Conservation (phyloP, 2,113 vertebrate species). For the Cyanoliseus patagonus region DNA sequence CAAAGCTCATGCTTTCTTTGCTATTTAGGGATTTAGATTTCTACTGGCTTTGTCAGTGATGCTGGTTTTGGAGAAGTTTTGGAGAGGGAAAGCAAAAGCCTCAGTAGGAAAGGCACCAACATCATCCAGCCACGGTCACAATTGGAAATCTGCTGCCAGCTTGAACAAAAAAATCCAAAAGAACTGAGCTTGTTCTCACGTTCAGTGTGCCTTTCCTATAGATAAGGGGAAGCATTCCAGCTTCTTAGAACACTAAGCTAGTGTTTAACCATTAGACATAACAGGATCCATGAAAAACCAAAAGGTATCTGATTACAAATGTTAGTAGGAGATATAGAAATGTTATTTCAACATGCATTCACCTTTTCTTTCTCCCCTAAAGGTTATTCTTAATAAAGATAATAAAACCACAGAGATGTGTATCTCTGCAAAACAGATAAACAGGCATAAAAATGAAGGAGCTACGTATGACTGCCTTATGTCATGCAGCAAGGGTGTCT, state of each 20-base stretch:
- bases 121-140: not conserved
- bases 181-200: not conserved
- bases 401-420: not conserved
- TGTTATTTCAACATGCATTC: not conserved
- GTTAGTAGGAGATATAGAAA: not conserved
- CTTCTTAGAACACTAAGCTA: not conserved
- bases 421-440: not conserved
- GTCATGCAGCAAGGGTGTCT: not conserved
- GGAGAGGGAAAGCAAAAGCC: not conserved
- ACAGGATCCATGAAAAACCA: not conserved
- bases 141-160: not conserved
- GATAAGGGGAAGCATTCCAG: not conserved
- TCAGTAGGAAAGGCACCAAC: not conserved
- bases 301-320: not conserved
- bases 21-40: not conserved
- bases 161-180: not conserved
- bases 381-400: not conserved
- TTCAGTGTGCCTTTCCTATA: not conserved
- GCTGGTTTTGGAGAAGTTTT: accelerated
- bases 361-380: not conserved
- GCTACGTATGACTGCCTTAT: not conserved
- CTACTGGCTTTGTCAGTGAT: not conserved
- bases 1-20: not conserved
- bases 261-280: not conserved
- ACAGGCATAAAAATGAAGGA: not conserved